Base-by-base conservation (phyloP, 2,113 vertebrate genomes). In the Oreochromis aureus region DNA sequence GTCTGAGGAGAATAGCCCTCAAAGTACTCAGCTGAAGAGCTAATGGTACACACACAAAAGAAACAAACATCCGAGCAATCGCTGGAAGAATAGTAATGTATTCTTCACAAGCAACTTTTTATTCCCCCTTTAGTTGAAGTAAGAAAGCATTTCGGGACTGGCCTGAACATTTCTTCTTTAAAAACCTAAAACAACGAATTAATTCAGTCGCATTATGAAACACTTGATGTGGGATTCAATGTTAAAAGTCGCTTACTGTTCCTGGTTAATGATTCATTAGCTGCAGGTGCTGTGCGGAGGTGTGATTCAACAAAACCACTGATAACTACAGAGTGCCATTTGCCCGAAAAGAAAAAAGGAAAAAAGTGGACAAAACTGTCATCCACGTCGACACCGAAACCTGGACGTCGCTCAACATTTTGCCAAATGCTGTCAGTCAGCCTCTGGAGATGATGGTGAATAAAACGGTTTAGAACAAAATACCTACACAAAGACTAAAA, bases 381-480 rank as follows among this genome's bases (percentile, higher is more conserved):
- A 80, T 41, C 36, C 71, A 59, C 73, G 81, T 81, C 59, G 5
- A 80, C 41, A 80, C 27, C 7, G n/a, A 71, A 53, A 46, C 71
- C 73, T 88, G 89, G 86, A 87, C 10, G 10, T 2, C n/a, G 54
- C 55, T 73, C 80, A 91, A 85, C 9, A 81, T 41, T 44, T 18
- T 85, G 63, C 85, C 79, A 83, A 51, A 69, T 3, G 80, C 80
- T 84, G 83, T 91, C 93, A 91, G 46, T 87, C 91, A 90, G 48
- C 36, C 59, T 82, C 84, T 48, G 54, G n/a, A 55, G 71, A 61
- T 56, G 66, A 86, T 34, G 66, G 55, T 2, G 34, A 79, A 89
- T 30, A 80, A 56, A 80, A 48, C 1, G 3, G 61, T 81, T 27
- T 18, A 39, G 55, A 22, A 63, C 3, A 27, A 56, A 81, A 61